A percentile compares a stretch with the other conserved stretches of the same genome.
These are phyloP conservation scores for Clistopyga incitator DNA, from an alignment of 2,888 invertebrate genomes.

Conservation along the genomic window DNA sequence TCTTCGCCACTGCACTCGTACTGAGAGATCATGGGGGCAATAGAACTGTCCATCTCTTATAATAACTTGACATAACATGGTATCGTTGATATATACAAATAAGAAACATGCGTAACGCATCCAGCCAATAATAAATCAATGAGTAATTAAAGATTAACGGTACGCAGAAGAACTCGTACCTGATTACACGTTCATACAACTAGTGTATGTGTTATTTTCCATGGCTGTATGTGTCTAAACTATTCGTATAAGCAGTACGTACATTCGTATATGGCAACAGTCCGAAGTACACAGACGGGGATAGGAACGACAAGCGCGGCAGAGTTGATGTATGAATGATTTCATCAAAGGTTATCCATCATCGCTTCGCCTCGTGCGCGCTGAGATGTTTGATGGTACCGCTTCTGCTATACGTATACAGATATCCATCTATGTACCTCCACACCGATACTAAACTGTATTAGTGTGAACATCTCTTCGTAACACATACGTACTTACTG, in stretches of 20 bases:
- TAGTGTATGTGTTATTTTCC: constrained; percentile 26
- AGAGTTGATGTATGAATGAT: constrained; percentile 81
- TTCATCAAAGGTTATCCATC: constrained; percentile 82
- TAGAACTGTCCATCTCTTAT: constrained; percentile 48
- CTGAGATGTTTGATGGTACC: constrained; percentile 80
- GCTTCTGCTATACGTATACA: constrained; percentile 69
- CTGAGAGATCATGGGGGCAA: constrained; percentile 36
- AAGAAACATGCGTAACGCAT: constrained; percentile 71
- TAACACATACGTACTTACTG: constrained; percentile 37
- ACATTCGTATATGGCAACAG: constrained; percentile 26
- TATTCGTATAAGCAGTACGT: constrained; percentile 9
- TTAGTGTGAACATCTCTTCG: background rate
- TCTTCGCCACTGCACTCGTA: background rate
- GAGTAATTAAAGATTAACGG: constrained; percentile 82
- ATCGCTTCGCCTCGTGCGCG: constrained; percentile 77
- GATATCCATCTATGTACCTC: constrained; percentile 23
- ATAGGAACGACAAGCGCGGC: constrained; percentile 48
- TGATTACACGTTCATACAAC: constrained; percentile 26
- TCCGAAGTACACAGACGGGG: constrained; percentile 17
- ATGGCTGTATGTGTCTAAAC: constrained; percentile 5
- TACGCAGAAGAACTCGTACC: constrained; percentile 57
- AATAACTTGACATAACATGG: constrained; percentile 54
- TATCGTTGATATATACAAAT: constrained; percentile 67
- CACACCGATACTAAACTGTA: background rate
- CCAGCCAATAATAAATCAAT: constrained; percentile 80